These are phyloP conservation scores for human DNA, from an alignment of 2,113 vertebrate genomes.

Conservation along the genomic window GRCh38 chr4:7673001-7673500, in stretches of 20 bases:
- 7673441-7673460: background rate
- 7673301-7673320: background rate
- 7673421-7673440: accelerated
- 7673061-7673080: background rate
- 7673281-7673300: accelerated
- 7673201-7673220: background rate
- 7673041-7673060: background rate
- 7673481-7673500: too few species aligned
- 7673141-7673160: background rate
- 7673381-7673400: accelerated
- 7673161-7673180: background rate
- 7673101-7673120: background rate
- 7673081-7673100: background rate
- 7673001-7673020: too few species aligned
- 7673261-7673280: background rate
- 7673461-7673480: background rate
- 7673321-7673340: background rate
- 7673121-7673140: background rate
- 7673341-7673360: background rate
- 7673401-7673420: accelerated
- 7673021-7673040: accelerated
- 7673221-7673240: accelerated
- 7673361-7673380: accelerated
- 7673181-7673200: accelerated
- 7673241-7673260: background rate